phyloP scores from a whole-genome alignment of 1,140 invertebrate species.

The Pantala flavescens region DNA sequence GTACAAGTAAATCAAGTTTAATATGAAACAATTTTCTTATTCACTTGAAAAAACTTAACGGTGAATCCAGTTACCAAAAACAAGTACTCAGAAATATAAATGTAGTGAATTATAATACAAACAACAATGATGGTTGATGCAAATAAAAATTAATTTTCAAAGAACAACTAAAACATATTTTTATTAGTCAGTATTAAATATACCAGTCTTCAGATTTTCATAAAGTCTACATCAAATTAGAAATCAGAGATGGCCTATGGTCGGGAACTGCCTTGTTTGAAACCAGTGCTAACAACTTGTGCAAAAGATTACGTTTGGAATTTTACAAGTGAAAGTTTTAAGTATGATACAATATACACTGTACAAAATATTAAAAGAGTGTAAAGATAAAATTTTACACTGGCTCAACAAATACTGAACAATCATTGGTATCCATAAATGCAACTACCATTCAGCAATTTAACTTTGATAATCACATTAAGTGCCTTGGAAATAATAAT shows the following conservation, averaged over 20 bases:
- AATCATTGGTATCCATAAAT: not conserved
- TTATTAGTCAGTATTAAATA: conserved; percentile 4
- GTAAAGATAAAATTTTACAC: not conserved
- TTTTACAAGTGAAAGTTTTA: not conserved
- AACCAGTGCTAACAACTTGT: conserved; percentile 1
- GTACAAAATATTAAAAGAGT: conserved; percentile 10
- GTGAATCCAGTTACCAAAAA: no score
- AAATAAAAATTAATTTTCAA: not conserved
- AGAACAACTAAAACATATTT: conserved; percentile 4
- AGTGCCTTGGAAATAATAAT: not conserved
- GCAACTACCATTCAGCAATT: not conserved
- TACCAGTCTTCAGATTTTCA: conserved; percentile 6
- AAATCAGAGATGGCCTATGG: not conserved
- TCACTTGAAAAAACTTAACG: no score
- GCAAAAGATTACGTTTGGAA: not conserved
- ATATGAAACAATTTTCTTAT: no score
- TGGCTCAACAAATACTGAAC: not conserved
- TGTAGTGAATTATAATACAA: no score
- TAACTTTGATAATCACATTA: not conserved
- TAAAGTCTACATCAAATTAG: not conserved
- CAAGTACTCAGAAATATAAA: no score
- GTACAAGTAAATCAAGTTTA: no score
- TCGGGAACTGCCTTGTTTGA: not conserved
- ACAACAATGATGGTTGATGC: no score
- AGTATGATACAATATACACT: conserved; percentile 7